Evolutionary conservation across 2,888 invertebrate genomes (phyloP), one percentile per base, ranked within the genome.

Genomic region (Adelphocoris suturalis): DNA sequence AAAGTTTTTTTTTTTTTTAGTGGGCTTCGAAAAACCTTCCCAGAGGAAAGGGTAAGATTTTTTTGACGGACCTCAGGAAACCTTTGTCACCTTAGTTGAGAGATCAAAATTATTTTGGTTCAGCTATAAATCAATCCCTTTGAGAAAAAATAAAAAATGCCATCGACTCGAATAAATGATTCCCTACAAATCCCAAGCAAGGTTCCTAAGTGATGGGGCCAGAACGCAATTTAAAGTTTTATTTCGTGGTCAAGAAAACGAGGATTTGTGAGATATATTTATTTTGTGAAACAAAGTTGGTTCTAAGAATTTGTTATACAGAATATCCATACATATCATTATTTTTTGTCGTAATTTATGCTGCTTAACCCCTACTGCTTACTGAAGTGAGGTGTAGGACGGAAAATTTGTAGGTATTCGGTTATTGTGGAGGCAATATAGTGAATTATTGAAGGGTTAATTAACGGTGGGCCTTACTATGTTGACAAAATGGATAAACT

Each of bases 51-150:
- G 52, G 37, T 37, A 7, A 37, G 37, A 3, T 82, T 52, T 82
- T 82, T 23, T 82, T 48, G 52, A 27, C 19, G 48, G 81, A 52
- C 47, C n/a, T 47, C 46, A 80, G 48, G 46, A 48, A 80, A 47
- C 80, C 80, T 23, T 55, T 48, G 47, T 55, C 27, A 48, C 48
- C 52, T 46, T 23, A 27, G 82, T 19, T 48, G 82, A 52, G 52
- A 57, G n/a, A 85, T 57, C 85, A 28, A 85, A 85, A 85, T 85
- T 85, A 85, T 85, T 85, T 85, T 28, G 55, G 85, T 85, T 57
- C 57, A 55, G 37, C 57, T 13, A 27, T 82, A 82, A 82, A 82
- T 82, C 82, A 82, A 82, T 46, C 47, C 47, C 3, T 48, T n/a
- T 80, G 80, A 52, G 52, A 82, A 13, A 82, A 52, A 52, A 82